Evolutionary conservation across 2,113 vertebrate species (phyloP), one percentile per base, ranked within the genome.

Genomic region (Elephantulus edwardii): DNA sequence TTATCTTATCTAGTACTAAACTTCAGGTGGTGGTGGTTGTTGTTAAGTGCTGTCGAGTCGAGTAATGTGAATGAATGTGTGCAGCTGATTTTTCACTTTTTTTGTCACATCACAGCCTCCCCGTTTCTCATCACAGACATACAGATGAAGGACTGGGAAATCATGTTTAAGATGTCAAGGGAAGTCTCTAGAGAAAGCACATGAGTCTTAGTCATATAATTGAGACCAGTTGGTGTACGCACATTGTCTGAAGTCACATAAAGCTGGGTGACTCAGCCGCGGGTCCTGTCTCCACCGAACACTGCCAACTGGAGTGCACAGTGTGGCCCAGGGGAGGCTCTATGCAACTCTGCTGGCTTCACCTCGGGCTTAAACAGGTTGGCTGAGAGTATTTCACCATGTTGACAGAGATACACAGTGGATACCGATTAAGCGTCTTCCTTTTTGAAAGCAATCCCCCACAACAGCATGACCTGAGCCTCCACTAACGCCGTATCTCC

Each of bases 181-280:
- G 42, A 77, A 62, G 35, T 84, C 90, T 83, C 86, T 91, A 90
- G 83, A 88, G 30, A 44, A 62, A 86, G 81, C 72, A 80, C 90
- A 78, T 86, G 89, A 64, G 46, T 84, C 81, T 93, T 89, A 95
- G 88, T 93, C 90, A 95, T 64, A 8, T 78, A 89, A 94, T 78
- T 86, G 88, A 66, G 62, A 50, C 60, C 95, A 95, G 81, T 92
- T 95, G 72, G 74, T 68, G 44, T 33, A 52, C 24, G 4, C 6
- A 9, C 42, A 33, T 10, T 24, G 19, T 44, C 38, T 78, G 75
- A n/a, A n/a, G 52, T 48, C 75, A 19, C 2, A 0, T 13, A 74
- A 54, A 54, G 38, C 38, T 33, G 22, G 24, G 42, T 6, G 66
- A 40, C 62, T 76, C 58, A 1, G 12, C 11, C 8, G 1, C 0